Conservation (phyloP, 64 coral and sea anemone species). For the Astreopora myriophthalma region DNA sequence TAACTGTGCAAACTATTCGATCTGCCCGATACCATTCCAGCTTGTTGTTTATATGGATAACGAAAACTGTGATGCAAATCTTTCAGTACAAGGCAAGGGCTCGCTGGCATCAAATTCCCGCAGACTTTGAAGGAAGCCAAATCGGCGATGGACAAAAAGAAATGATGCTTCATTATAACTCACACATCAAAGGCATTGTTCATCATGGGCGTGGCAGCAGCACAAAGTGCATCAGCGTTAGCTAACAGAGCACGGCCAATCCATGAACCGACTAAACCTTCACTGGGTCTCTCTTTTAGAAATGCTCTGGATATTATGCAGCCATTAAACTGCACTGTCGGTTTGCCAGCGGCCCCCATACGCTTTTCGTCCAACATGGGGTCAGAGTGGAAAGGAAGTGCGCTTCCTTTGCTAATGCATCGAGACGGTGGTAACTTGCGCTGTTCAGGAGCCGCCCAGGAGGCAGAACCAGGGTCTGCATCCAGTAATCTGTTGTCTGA, state of each 20-base stretch:
- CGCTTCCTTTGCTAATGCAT: conserved; percentile 80
- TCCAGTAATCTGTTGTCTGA: conserved; percentile 14
- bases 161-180: too few species aligned
- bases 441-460: neutral
- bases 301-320: conserved; percentile 95
- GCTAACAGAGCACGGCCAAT: conserved; percentile 86
- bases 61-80: too few species aligned
- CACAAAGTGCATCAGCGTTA: conserved; percentile 92
- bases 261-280: conserved; percentile 70
- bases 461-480: neutral
- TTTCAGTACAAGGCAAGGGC: too few species aligned
- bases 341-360: conserved; percentile 56
- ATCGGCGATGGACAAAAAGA: too few species aligned
- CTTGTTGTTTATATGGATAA: too few species aligned
- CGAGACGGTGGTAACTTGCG: conserved; percentile 41
- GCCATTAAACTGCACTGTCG: conserved; percentile 87
- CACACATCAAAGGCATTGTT: conserved; percentile 91
- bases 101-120: too few species aligned
- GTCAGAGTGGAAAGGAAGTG: conserved; percentile 67
- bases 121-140: too few species aligned
- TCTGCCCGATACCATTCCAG: too few species aligned
- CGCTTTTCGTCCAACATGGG: conserved; percentile 79
- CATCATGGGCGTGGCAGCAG: conserved; percentile 88
- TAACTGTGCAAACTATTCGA: too few species aligned
- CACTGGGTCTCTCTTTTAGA: conserved; percentile 88